Base-by-base conservation (phyloP, 2,888 invertebrate genomes). In the Panopea generosa region DNA sequence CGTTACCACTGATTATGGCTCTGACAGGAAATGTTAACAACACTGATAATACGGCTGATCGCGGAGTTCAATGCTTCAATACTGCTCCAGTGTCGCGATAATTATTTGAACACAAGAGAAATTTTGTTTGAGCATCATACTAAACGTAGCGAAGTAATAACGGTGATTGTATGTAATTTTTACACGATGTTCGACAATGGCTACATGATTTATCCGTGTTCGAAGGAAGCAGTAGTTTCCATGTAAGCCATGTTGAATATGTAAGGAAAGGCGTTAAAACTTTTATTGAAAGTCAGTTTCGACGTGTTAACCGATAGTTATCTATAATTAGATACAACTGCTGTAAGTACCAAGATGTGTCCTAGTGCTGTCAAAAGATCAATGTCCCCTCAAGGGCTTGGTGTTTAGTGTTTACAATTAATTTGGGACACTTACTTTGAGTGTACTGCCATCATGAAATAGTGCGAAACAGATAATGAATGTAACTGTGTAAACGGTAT, bases 21-120 rank as follows among this genome's bases (percentile, higher is more conserved):
- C 49, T 40, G 43, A 40, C 69, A 73, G 77, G 77, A 77, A 77
- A 73, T 77, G 77, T 77, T 77, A 73, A 77, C 77, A 77, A 24
- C 47, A 24, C 38, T 40, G 69, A 77, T 77, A 65, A 69, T 43
- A 26, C 49, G 24, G 29, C 55, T 33, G 47, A 77, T 77, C 52
- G 26, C 29, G n/a, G 40, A 60, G 60, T 60, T 69, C 75, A 59
- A 69, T 75, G 75, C 59, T 53, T 7, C 33, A 11, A 11, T 33
- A 40, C 52, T 56, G 40, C 49, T 20, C 57, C 56, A 61, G 11
- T 33, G 33, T 63, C 29, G 16, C 20, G 24, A 65, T 63, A 53
- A 69, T 68, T 59, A 72, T 77, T 63, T 65, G 33, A 59, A 77
- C 77, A 77, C 53, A n/a, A 57, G 45, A 22, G 43, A 24, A 14